Base-by-base conservation (phyloP, 1,140 invertebrate genomes). In the Eulimnadia texana region DNA sequence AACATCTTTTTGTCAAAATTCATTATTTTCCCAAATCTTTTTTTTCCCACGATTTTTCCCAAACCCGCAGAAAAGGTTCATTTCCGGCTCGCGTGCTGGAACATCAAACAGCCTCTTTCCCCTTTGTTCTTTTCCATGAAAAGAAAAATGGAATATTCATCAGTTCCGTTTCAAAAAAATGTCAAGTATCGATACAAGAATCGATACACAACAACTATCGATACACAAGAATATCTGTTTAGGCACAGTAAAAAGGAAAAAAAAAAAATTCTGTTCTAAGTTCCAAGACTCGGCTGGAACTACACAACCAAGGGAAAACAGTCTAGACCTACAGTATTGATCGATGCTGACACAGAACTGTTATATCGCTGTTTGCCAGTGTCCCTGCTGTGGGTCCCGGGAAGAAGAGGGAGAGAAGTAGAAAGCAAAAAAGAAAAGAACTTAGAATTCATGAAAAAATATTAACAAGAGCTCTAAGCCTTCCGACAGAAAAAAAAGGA, bases 121-220 rank as follows among this genome's bases (percentile, higher is more conserved):
- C n/a, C n/a, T n/a, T n/a, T n/a, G n/a, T n/a, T n/a, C n/a, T n/a
- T n/a, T n/a, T n/a, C n/a, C n/a, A n/a, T n/a, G n/a, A n/a, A n/a
- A n/a, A n/a, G n/a, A n/a, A n/a, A n/a, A n/a, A n/a, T n/a, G n/a
- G n/a, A n/a, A n/a, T n/a, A n/a, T n/a, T n/a, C n/a, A n/a, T n/a
- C n/a, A n/a, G n/a, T n/a, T n/a, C 61, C 61, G 23, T 52, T 52
- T 52, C 51, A 52, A 52, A 11, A 52, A n/a, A 13, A 52, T 23
- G 51, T 11, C 20, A 20, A 52, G 25, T 52, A 52, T 11, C 3
- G 51, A 11, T 23, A 52, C 3, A 20, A 3, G 16, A 19, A 16
- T 25, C 6, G 28, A 13, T 24, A 13, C 3, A 2, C n/a, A n/a
- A n/a, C n/a, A n/a, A n/a, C n/a, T n/a, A n/a, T n/a, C n/a, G n/a